Base-by-base conservation (phyloP, 2,888 invertebrate species). In the Nephrotoma flavescens region DNA sequence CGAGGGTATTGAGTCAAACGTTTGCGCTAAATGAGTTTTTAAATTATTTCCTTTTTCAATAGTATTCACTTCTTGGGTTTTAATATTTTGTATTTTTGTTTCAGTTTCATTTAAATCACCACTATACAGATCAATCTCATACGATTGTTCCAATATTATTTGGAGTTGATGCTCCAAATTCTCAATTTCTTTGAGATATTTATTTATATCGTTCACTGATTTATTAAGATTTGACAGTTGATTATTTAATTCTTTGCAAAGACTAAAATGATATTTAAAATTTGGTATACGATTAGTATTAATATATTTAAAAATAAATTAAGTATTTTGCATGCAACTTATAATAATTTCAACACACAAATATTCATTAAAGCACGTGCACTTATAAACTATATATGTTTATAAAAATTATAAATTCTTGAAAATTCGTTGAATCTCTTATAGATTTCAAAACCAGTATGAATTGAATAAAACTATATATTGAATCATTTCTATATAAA, bases 141-240 rank as follows among this genome's bases (percentile, higher is more conserved):
- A 93, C 88, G 96, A 93, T 91, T 95, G 94, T 88, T 94, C 93
- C 89, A 94, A 93, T 88, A 95, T 93, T 87, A 93, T 93, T 90
- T 94, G 94, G 89, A 97, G 93, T 89, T 93, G 93, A 89, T 94
- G 94, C 90, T 95, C 94, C 90, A 95, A 93, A 89, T 94, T 93
- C 88, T 95, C 94, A 90, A 96, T 95, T 90, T 93, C 94, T 90
- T 93, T 93, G 91, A 96, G 94, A 90, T 95, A 93, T 90, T 93
- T 93, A 90, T 95, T 95, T 91, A 98, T 95, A 92, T 95, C 94
- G 90, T 94, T 93, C 90, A 96, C 94, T 91, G 96, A 95, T 90
- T 94, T 94, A 91, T 93, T 94, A 90, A 95, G 94, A 92, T 95
- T 96, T 89, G 6, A 19, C 19, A 44, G 44, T 85, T 85, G 42